A percentile compares a stretch with the other conserved stretches of the same genome.
These are phyloP conservation scores for Phymorhynchus buccinoides DNA, from an alignment of 1,140 invertebrate species.

Conservation along the genomic window DNA sequence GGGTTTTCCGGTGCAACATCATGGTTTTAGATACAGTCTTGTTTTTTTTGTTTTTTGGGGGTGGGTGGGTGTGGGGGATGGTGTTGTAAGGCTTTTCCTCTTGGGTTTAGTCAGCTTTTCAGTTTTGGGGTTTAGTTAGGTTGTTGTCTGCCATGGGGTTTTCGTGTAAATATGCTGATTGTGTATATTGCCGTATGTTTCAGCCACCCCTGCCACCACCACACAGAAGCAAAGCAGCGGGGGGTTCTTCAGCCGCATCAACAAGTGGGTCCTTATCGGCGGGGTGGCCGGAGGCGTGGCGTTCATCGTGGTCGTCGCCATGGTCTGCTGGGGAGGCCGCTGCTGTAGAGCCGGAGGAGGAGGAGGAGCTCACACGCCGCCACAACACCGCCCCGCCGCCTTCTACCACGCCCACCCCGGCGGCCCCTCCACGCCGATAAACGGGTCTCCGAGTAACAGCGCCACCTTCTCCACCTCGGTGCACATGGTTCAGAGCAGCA, in stretches of 20 bases:
- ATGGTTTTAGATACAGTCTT: no score
- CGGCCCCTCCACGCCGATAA: not conserved
- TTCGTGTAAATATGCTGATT: no score
- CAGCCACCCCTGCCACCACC: not conserved
- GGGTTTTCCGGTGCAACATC: no score
- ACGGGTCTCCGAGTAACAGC: not conserved
- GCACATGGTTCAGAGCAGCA: conserved; percentile 5
- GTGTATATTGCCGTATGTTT: not conserved
- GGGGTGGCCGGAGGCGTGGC: not conserved
- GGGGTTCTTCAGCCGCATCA: no score
- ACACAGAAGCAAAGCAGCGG: not conserved
- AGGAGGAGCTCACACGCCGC: not conserved
- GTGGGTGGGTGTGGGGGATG: no score
- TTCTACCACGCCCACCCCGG: conserved; percentile 3
- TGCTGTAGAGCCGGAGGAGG: not conserved
- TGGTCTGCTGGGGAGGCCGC: not conserved
- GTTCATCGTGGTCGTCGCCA: not conserved
- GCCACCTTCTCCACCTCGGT: not conserved
- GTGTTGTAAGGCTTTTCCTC: no score
- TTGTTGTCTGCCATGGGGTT: no score
- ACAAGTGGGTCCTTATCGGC: not conserved
- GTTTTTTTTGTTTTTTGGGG: no score
- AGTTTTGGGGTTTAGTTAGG: no score
- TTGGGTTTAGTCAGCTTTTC: no score
- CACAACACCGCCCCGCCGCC: not conserved